phyloP scores from a whole-genome alignment of 2,113 vertebrate genomes.

The Cephalophus harveyi region DNA sequence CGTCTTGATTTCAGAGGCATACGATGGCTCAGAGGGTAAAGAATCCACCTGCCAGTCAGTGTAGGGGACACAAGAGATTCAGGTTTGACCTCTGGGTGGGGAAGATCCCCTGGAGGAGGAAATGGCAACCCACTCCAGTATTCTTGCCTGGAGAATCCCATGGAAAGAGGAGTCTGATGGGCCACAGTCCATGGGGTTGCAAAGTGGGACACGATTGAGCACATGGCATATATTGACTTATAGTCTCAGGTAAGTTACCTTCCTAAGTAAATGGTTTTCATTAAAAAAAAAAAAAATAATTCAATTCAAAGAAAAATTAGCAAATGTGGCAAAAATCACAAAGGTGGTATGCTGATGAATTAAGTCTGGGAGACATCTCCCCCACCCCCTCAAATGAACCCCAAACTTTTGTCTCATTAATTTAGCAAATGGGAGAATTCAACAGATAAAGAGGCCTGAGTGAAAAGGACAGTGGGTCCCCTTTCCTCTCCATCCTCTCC shows the following conservation, averaged over 20 bases:
- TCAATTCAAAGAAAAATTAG: neutral
- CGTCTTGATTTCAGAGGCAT: neutral
- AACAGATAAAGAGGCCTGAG: neutral
- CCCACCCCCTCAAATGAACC: neutral
- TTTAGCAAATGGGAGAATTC: neutral
- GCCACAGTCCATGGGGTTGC: neutral
- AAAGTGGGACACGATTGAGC: neutral
- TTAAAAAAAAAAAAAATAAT: neutral
- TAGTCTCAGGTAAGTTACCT: conserved; percentile 24
- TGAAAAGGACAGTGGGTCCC: neutral
- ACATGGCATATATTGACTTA: neutral
- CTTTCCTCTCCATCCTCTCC: neutral
- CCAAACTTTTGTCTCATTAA: neutral
- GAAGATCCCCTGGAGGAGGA: neutral
- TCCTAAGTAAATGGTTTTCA: conserved; percentile 12
- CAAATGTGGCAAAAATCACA: neutral
- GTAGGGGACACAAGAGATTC: neutral
- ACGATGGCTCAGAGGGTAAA: neutral
- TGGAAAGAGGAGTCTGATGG: neutral
- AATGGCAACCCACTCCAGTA: neutral
- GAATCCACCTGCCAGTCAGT: neutral
- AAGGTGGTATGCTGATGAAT: neutral
- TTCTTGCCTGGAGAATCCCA: neutral
- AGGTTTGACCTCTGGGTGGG: neutral
- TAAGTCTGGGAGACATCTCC: neutral